Percentiles rank a stretch among this genome's conserved stretches.
phyloP scores from a whole-genome alignment of 92 coral and sea anemone genomes.

The Nematostella vectensis region DNA sequence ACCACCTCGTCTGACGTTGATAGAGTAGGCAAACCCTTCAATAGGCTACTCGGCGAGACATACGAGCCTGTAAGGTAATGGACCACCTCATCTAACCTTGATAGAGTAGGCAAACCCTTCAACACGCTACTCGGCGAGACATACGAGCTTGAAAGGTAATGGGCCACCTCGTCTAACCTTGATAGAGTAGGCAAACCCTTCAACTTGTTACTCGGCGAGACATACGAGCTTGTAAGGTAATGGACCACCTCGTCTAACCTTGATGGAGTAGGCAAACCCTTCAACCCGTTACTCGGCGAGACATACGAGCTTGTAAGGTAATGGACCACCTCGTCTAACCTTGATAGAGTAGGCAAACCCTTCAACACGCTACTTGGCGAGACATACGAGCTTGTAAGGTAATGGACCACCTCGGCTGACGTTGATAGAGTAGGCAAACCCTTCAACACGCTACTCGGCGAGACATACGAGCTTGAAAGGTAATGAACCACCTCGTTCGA shows the following conservation, averaged over 20 bases:
- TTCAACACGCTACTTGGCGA: neutral
- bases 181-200: neutral
- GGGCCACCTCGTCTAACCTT: no score
- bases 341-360: neutral
- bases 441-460: constrained; percentile 88
- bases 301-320: constrained; percentile 89
- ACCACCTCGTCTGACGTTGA: no score
- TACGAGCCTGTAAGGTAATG: no score
- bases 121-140: constrained; percentile 94
- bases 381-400: neutral
- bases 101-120: constrained; percentile 93
- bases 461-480: constrained; percentile 89
- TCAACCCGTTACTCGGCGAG: constrained; percentile 90
- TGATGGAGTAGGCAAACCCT: constrained; percentile 94
- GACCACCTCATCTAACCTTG: constrained; percentile 90
- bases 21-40: neutral
- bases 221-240: neutral
- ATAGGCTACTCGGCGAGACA: neutral
- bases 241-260: constrained; percentile 91
- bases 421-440: constrained; percentile 95
- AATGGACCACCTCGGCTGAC: constrained; percentile 89
- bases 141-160: constrained; percentile 81
- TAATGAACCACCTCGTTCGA: no score
- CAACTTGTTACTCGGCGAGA: neutral
- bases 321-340: no score